Evolutionary conservation across 2,888 invertebrate species (phyloP).

Genomic region (Odontomyia ornata): DNA sequence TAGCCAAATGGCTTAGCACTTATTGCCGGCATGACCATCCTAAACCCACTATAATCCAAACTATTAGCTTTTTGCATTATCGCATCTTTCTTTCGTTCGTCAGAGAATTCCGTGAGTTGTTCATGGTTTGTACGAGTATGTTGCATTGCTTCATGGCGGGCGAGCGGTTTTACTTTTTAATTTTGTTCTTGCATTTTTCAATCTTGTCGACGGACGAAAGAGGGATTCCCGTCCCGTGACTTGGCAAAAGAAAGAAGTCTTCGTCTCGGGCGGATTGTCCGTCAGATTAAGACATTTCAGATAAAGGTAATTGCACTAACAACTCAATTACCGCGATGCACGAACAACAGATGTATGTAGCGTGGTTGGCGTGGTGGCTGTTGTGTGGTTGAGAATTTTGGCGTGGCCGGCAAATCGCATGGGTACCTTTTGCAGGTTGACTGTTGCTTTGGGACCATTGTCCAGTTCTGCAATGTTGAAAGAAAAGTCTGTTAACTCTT

Average conservation of each 20-base stretch:
- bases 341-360: conserved; percentile 43
- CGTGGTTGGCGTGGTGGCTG: background rate
- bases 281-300: conserved; percentile 45
- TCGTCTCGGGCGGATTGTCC: conserved; percentile 39
- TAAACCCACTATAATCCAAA: conserved; percentile 20
- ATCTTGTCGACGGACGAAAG: conserved; percentile 1
- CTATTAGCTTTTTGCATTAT: conserved; percentile 43
- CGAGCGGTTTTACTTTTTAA: conserved; percentile 19
- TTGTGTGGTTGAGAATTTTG: background rate
- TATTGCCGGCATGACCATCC: conserved; percentile 5
- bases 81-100: conserved; percentile 4
- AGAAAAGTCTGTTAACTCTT: conserved; percentile 12
- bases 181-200: conserved; percentile 34
- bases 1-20: background rate
- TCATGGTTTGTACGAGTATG: background rate
- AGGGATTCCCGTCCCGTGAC: conserved; percentile 17
- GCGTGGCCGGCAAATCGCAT: conserved; percentile 29
- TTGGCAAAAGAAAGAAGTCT: conserved; percentile 23
- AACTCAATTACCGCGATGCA: conserved; percentile 45
- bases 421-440: conserved; percentile 21
- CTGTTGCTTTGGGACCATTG: conserved; percentile 13
- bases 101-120: background rate
- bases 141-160: conserved; percentile 15
- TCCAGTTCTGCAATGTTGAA: background rate
- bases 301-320: conserved; percentile 45